phyloP scores from a whole-genome alignment of 2,113 vertebrate species.

The Oreochromis tanganicae region DNA sequence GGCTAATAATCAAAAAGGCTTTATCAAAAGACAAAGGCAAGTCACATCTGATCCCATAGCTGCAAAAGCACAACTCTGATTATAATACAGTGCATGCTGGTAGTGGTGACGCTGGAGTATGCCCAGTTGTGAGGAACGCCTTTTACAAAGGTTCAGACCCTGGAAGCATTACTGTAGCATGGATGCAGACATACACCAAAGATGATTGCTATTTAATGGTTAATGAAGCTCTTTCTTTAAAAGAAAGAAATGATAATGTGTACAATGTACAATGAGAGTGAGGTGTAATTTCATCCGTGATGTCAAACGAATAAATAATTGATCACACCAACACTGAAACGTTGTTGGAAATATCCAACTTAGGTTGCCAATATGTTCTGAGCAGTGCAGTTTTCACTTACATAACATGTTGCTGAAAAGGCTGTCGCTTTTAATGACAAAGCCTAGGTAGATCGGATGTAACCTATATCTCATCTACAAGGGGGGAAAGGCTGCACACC shows the following conservation, averaged over 20 bases:
- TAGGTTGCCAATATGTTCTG: not conserved
- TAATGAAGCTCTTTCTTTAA: not conserved
- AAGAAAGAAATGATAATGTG: not conserved
- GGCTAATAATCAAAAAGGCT: not conserved
- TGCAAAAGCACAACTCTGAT: not conserved
- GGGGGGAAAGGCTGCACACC: not conserved
- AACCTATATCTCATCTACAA: not conserved
- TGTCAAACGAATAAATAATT: conserved; percentile 18
- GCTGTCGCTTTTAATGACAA: not conserved
- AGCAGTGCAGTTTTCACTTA: not conserved
- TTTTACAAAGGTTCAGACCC: not conserved
- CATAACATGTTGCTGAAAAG: not conserved
- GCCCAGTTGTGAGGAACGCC: not conserved
- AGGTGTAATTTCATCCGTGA: conserved; percentile 29
- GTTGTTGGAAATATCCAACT: not conserved
- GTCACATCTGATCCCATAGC: not conserved
- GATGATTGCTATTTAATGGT: not conserved
- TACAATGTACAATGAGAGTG: not conserved
- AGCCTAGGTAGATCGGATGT: not conserved
- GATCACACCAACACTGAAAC: not conserved
- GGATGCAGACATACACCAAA: not conserved
- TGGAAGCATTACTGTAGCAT: not conserved
- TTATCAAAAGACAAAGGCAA: not conserved
- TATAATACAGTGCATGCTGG: not conserved
- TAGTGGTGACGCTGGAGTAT: not conserved